phyloP scores from a whole-genome alignment of 2,888 invertebrate genomes.

The Dinocampus coccinellae region DNA sequence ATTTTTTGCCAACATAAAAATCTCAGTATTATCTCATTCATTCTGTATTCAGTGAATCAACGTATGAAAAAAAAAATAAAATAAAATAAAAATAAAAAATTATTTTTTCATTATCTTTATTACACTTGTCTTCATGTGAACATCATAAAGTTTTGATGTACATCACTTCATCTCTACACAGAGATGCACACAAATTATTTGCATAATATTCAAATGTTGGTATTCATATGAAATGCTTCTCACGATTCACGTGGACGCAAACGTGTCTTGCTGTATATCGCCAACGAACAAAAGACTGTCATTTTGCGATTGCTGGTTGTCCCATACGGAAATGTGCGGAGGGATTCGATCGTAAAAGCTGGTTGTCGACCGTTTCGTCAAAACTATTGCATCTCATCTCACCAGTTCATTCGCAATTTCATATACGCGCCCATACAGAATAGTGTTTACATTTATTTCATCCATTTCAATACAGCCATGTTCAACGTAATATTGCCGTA shows the following conservation, averaged over 20 bases:
- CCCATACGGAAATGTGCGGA: not conserved
- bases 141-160: not conserved
- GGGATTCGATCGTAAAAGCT: slow-evolving; percentile 20
- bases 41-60: not conserved
- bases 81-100: not conserved
- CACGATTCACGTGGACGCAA: slow-evolving; percentile 31
- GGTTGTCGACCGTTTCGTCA: slow-evolving; percentile 8
- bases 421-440: not conserved
- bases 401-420: not conserved
- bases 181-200: slow-evolving; percentile 20
- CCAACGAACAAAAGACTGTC: slow-evolving; percentile 12
- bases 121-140: not conserved
- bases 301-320: slow-evolving; percentile 15
- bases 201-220: slow-evolving; percentile 35
- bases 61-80: not conserved
- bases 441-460: not conserved
- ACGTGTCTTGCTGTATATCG: slow-evolving; percentile 23
- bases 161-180: not conserved
- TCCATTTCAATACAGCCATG: not conserved
- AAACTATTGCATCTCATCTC: not conserved
- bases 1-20: not conserved
- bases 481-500: not conserved
- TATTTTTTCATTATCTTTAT: slow-evolving; percentile 4
- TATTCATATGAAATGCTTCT: slow-evolving; percentile 30
- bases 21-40: not conserved